Evolutionary conservation across 2,113 vertebrate genomes (phyloP).

Genomic region (Propithecus coquereli): DNA sequence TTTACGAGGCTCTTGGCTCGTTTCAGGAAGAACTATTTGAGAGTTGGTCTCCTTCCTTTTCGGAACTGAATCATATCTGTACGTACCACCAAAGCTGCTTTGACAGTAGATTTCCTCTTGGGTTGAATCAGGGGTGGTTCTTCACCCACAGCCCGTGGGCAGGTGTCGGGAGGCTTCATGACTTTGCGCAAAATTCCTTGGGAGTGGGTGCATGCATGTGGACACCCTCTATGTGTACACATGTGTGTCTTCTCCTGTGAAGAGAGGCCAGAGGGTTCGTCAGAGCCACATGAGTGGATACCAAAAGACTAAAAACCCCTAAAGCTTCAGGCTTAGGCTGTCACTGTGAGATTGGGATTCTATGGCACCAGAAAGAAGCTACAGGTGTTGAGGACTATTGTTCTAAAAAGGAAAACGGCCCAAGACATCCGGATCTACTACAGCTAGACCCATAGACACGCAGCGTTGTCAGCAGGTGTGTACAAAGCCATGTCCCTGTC

Average conservation of each 20-base stretch:
- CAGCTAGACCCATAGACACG: neutral
- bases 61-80: neutral
- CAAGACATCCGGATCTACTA: neutral
- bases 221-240: neutral
- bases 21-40: neutral
- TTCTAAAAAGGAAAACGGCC: neutral
- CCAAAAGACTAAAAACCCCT: neutral
- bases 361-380: neutral
- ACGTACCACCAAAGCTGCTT: neutral
- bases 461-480: neutral
- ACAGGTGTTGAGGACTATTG: neutral
- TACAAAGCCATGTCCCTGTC: neutral
- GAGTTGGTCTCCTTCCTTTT: neutral
- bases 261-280: neutral
- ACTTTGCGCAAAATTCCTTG: neutral
- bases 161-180: neutral
- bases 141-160: neutral
- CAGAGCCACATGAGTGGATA: neutral
- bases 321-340: neutral
- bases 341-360: neutral
- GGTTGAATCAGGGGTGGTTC: neutral
- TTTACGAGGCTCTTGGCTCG: neutral
- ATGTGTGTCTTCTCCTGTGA: neutral
- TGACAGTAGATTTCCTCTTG: neutral
- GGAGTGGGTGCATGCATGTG: accelerated